A percentile compares a stretch with the other conserved stretches of the same genome.
These are phyloP conservation scores for Grus americana DNA, from an alignment of 2,113 vertebrate species.

Conservation along the genomic window DNA sequence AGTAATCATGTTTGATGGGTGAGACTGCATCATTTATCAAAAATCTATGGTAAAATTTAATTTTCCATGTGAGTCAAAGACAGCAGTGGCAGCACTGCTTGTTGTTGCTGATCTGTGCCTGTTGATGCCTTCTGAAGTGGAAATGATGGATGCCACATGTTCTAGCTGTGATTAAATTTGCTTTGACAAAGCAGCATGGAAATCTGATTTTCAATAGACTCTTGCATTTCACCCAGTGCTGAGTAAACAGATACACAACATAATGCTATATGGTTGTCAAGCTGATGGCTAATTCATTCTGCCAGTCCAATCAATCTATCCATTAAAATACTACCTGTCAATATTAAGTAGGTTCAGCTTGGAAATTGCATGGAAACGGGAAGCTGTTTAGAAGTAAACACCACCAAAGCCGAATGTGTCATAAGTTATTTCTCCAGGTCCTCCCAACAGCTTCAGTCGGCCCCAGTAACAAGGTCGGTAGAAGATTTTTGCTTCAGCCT, in stretches of 20 bases:
- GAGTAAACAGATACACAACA: conserved; percentile 80
- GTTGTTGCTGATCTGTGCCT: conserved; percentile 74
- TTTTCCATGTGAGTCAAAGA: conserved; percentile 74
- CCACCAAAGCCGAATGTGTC: background rate
- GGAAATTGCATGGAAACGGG: conserved; percentile 58
- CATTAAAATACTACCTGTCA: conserved; percentile 80
- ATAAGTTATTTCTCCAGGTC: background rate
- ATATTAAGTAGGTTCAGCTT: conserved; percentile 66
- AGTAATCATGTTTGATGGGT: conserved; percentile 74
- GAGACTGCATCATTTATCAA: conserved; percentile 76
- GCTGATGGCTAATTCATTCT: conserved; percentile 76
- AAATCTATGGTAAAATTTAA: conserved; percentile 80
- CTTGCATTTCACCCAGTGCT: conserved; percentile 77
- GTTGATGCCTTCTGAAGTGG: conserved; percentile 79
- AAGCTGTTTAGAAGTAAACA: conserved; percentile 69
- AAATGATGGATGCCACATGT: conserved; percentile 82
- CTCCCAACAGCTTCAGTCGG: conserved; percentile 10
- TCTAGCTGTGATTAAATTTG: conserved; percentile 82
- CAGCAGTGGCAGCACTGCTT: conserved; percentile 64
- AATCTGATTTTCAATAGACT: conserved; percentile 83
- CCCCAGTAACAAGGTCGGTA: background rate
- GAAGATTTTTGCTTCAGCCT: conserved; percentile 32
- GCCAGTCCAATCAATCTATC: conserved; percentile 75
- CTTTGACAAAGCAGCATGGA: conserved; percentile 82
- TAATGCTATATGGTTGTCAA: conserved; percentile 75